Conservation (phyloP, 2,113 vertebrate species). For the Eonycteris spelaea region DNA sequence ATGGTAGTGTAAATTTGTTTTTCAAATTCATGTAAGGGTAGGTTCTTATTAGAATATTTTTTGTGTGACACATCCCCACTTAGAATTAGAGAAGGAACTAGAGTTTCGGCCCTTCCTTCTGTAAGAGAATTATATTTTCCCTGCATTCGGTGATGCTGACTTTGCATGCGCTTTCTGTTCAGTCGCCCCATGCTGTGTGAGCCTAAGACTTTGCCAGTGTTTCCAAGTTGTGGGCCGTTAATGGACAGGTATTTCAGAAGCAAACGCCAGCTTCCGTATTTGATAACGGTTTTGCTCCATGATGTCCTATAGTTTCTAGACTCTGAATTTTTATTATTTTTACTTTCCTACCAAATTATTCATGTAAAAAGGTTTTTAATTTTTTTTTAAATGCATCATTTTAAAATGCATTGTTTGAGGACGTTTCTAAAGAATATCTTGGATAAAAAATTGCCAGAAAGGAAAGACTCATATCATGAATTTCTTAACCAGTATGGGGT, state of each 20-base stretch:
- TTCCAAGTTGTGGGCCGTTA: not conserved
- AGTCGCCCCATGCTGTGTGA: not conserved
- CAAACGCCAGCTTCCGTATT: not conserved
- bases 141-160: not conserved
- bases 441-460: not conserved
- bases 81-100: not conserved
- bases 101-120: not conserved
- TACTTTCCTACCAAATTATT: not conserved
- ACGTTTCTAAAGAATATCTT: not conserved
- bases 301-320: not conserved
- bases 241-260: not conserved
- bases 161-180: not conserved
- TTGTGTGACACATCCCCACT: not conserved
- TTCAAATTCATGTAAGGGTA: not conserved
- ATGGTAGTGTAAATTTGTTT: not conserved
- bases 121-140: not conserved
- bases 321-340: not conserved
- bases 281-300: not conserved
- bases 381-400: not conserved
- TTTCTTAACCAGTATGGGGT: not conserved
- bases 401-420: not conserved
- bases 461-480: not conserved
- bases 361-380: not conserved
- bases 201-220: not conserved
- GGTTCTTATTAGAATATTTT: not conserved